A percentile compares a stretch with the other conserved stretches of the same genome.
phyloP scores from a whole-genome alignment of 1,140 invertebrate species.

The Conus ventricosus region DNA sequence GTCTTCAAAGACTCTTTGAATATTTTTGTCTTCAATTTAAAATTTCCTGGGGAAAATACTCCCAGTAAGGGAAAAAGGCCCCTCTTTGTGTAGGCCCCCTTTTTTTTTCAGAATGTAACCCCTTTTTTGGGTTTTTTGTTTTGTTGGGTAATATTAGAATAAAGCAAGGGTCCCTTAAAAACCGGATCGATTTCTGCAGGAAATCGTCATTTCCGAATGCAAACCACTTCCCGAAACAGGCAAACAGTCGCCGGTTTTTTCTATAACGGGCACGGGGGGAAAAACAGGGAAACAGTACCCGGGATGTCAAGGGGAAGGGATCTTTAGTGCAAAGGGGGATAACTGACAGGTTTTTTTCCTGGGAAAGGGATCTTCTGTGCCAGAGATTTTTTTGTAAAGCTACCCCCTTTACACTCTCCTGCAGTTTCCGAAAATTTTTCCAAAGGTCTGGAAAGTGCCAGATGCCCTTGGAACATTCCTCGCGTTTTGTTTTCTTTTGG shows the following conservation, averaged over 20 bases:
- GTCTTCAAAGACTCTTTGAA: conserved; percentile 34
- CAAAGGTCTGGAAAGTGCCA: background rate
- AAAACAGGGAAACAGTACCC: background rate
- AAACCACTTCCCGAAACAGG: conserved; percentile 38
- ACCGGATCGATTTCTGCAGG: conserved; percentile 32
- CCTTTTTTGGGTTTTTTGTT: conserved; percentile 24
- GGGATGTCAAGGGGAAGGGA: conserved; percentile 28
- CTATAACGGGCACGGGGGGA: conserved; percentile 29
- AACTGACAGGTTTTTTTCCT: conserved; percentile 27
- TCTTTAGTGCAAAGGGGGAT: conserved; percentile 11
- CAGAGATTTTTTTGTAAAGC: background rate
- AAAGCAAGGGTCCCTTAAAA: conserved; percentile 35
- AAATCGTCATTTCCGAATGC: conserved; percentile 27
- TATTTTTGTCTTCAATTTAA: background rate
- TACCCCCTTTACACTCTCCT: background rate
- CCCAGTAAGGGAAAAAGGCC: conserved; percentile 35
- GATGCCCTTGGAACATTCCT: background rate
- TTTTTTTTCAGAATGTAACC: background rate
- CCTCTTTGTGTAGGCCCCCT: background rate
- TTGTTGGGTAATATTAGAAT: conserved; percentile 36
- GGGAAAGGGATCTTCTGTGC: background rate
- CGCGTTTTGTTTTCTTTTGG: background rate
- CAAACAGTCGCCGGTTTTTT: conserved; percentile 39
- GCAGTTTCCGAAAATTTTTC: background rate
- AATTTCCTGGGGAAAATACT: conserved; percentile 7